Conservation (phyloP, 2,888 invertebrate species). For the Apodemia hepburni region DNA sequence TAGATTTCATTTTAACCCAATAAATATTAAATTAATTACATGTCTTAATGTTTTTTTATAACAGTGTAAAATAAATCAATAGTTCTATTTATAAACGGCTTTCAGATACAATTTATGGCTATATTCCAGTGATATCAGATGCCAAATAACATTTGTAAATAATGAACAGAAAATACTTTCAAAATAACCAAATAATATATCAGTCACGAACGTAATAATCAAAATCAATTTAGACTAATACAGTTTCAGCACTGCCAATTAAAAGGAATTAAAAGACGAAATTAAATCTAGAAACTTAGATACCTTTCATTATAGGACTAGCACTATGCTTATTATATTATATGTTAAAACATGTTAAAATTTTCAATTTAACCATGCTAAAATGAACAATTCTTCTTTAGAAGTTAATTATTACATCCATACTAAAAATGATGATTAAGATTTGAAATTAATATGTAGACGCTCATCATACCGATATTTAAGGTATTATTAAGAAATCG, state of each 20-base stretch:
- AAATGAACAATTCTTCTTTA: too few species aligned
- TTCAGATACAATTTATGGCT: conserved; percentile 39
- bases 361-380: background rate
- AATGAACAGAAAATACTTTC: conserved; percentile 15
- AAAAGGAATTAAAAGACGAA: conserved; percentile 48
- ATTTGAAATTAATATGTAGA: too few species aligned
- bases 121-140: conserved; percentile 58
- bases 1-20: background rate
- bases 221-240: conserved; percentile 42
- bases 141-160: conserved; percentile 47
- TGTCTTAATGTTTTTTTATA: too few species aligned
- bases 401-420: too few species aligned
- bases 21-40: background rate
- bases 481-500: too few species aligned
- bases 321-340: background rate
- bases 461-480: too few species aligned
- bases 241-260: conserved; percentile 72
- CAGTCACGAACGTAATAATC: conserved; percentile 26
- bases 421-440: too few species aligned
- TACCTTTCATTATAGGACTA: conserved; percentile 24
- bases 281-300: conserved; percentile 40
- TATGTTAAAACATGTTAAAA: background rate
- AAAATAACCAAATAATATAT: conserved; percentile 16
- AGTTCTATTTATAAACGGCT: conserved; percentile 7
- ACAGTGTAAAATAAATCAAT: background rate